These are phyloP conservation scores for Pteropus rufus DNA, from an alignment of 2,797 vertebrate species.

Conservation along the genomic window DNA sequence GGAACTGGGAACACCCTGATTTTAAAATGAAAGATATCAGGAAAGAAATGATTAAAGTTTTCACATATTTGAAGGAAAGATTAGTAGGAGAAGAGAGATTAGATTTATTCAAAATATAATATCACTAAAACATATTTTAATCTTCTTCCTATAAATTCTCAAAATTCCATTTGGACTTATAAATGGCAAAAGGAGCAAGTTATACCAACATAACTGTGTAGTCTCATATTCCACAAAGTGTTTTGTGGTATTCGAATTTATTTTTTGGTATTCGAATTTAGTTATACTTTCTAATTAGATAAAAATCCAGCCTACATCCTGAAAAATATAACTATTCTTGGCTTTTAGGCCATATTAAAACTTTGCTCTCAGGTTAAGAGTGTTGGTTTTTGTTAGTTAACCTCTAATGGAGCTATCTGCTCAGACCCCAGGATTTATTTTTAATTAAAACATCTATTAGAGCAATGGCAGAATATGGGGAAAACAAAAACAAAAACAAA, in stretches of 20 bases:
- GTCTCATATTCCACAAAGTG: neutral
- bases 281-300: neutral
- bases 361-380: neutral
- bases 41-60: neutral
- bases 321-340: neutral
- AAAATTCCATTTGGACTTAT: neutral
- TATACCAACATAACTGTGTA: neutral
- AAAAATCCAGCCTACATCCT: neutral
- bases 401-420: neutral
- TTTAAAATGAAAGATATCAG: neutral
- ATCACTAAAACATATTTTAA: neutral
- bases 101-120: neutral
- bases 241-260: neutral
- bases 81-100: neutral
- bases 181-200: neutral
- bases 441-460: constrained; percentile 44
- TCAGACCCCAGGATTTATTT: constrained; percentile 1
- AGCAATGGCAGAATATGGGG: neutral
- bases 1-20: neutral
- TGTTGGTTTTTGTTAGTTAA: neutral
- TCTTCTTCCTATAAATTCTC: neutral
- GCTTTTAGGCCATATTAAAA: neutral
- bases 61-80: neutral
- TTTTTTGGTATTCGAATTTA: neutral
- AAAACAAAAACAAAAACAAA: neutral